These are phyloP conservation scores for Erethizon dorsatum DNA, from an alignment of 2,797 vertebrate species.

Conservation along the genomic window DNA sequence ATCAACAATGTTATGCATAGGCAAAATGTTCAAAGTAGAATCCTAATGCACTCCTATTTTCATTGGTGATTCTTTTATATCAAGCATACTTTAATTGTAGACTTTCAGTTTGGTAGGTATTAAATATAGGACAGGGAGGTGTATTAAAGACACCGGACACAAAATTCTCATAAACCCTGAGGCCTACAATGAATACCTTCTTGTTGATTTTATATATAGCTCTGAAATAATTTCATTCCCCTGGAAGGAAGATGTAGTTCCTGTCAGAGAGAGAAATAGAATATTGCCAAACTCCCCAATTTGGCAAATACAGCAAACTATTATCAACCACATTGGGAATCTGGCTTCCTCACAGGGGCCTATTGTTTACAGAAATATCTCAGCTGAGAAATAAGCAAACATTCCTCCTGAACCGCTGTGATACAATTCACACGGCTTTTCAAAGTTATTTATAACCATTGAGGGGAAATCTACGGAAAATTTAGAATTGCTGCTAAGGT, in stretches of 20 bases:
- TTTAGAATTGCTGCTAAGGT: constrained; percentile 71
- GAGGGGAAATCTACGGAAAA: constrained; percentile 76
- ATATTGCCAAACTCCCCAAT: constrained; percentile 72
- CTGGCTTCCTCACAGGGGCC: constrained; percentile 75
- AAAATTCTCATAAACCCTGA: constrained; percentile 26
- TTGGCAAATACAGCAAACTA: constrained; percentile 72
- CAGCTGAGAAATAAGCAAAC: constrained; percentile 81
- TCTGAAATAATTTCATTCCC: constrained; percentile 65
- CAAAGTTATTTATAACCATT: constrained; percentile 78
- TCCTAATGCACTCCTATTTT: background rate
- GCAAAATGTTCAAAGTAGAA: constrained; percentile 27
- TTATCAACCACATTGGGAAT: constrained; percentile 74
- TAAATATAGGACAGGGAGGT: background rate
- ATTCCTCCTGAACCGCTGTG: constrained; percentile 79
- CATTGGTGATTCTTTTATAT: background rate
- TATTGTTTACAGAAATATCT: constrained; percentile 83
- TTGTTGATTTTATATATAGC: constrained; percentile 24
- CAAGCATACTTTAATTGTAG: background rate
- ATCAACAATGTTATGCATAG: background rate
- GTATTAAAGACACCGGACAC: background rate
- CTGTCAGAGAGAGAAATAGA: constrained; percentile 58
- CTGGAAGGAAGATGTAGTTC: constrained; percentile 57
- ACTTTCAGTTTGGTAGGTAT: background rate
- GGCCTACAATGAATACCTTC: background rate
- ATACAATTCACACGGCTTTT: constrained; percentile 79